Base-by-base conservation (phyloP, 2,888 invertebrate genomes). In the Vannuccia rotundouncinata region DNA sequence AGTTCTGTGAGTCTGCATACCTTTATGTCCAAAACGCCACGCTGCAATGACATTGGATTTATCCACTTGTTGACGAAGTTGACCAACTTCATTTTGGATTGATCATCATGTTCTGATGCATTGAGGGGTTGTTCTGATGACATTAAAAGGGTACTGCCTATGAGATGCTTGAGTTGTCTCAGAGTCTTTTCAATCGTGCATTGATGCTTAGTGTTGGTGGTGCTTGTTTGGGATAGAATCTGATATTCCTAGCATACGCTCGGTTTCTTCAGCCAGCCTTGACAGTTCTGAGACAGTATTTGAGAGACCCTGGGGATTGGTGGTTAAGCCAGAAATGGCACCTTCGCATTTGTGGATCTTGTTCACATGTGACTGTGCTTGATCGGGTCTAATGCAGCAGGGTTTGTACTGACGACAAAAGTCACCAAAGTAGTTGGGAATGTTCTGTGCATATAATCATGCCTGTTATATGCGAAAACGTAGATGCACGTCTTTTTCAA, bases 321-420 rank as follows among this genome's bases (percentile, higher is more conserved):
- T 30, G 74, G 75, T 81, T 29, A 81, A 78, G 13, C 79, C 81
- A 59, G 76, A 59, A 28, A 81, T 80, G 30, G 79, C 81, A 80
- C 76, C 81, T 60, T 80, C 75, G 60, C 59, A 59, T 76, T 81
- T 81, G 25, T 74, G 79, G 29, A 29, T 60, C 29, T 59, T 59
- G 78, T 80, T 81, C 13, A 80, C 29, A 31, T 81, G 81, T 59
- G 79, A 79, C 81, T 79, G 77, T 17, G 79, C 81, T 13, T 81
- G 79, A 59, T 81, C 66, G 25, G 66, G 66, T 66, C 66, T 22
- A 66, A 66, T 66, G 66, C 66, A 66, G 25, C 10, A 66, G 66
- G 66, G 66, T 66, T 66, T 17, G 66, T 66, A 66, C 66, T 66
- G 66, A 66, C 66, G 66, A 66, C 66, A 66, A 66, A n/a, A 66